Conservation (phyloP, 1,140 invertebrate species). For the Scaptomyza hsui region DNA sequence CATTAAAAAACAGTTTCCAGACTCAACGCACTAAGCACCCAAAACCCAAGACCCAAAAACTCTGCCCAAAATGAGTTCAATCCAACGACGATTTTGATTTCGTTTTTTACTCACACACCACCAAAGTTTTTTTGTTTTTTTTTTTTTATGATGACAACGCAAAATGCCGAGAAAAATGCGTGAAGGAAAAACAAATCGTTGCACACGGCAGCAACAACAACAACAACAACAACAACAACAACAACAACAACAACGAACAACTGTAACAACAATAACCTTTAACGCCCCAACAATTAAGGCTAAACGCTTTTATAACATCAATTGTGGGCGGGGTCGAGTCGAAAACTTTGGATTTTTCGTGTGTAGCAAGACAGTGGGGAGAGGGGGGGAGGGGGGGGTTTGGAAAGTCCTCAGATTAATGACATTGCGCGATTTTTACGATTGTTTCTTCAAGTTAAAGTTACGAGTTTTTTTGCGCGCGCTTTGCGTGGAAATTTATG, state of each 20-base stretch:
- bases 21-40: constrained; percentile 24
- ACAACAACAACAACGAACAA: constrained; percentile 35
- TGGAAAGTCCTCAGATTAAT: constrained; percentile 58
- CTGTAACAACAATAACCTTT: constrained; percentile 54
- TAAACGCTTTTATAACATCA: constrained; percentile 63
- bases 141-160: constrained; percentile 55
- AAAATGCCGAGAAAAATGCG: constrained; percentile 51
- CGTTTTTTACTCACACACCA: constrained; percentile 24
- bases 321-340: constrained; percentile 30
- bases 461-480: constrained; percentile 27
- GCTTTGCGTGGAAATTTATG: constrained; percentile 59
- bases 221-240: constrained; percentile 24
- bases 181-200: constrained; percentile 59
- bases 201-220: constrained; percentile 31
- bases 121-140: constrained; percentile 31
- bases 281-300: constrained; percentile 63
- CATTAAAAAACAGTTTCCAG: constrained; percentile 62
- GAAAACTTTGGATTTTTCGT: constrained; percentile 27
- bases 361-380: not conserved
- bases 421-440: constrained; percentile 63
- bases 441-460: constrained; percentile 61
- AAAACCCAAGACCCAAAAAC: constrained; percentile 19
- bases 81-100: constrained; percentile 34
- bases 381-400: not conserved
- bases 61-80: constrained; percentile 19